A percentile compares a stretch with the other conserved stretches of the same genome.
These are phyloP conservation scores for Numenius arquata DNA, from an alignment of 2,113 vertebrate genomes.

Conservation along the genomic window DNA sequence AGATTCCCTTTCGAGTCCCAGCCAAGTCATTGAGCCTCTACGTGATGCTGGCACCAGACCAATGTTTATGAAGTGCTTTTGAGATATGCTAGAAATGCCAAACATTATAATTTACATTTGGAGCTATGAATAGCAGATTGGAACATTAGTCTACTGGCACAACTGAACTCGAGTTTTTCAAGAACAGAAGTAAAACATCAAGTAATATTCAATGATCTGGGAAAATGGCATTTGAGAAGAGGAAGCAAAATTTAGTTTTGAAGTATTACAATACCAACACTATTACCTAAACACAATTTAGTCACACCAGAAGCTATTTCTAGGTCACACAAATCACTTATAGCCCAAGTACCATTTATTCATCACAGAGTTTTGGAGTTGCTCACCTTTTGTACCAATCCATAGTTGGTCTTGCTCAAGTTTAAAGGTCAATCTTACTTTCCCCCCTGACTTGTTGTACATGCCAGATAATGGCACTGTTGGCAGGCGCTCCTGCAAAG, in stretches of 20 bases:
- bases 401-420: slow-evolving; percentile 98
- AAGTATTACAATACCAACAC: neutral
- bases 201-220: neutral
- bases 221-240: neutral
- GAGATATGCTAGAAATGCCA: neutral
- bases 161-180: neutral
- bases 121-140: neutral
- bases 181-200: neutral
- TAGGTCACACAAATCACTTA: neutral
- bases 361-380: neutral
- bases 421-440: slow-evolving; percentile 97
- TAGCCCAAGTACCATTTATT: neutral
- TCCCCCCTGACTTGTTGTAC: slow-evolving; percentile 98
- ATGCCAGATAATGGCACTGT: slow-evolving; percentile 97
- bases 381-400: slow-evolving; percentile 97
- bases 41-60: neutral
- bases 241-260: neutral
- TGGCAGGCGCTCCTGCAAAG: slow-evolving; percentile 90
- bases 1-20: neutral
- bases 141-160: neutral
- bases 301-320: neutral
- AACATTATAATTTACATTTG: neutral
- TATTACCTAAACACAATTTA: neutral
- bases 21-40: neutral
- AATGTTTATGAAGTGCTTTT: neutral